Percentiles rank a stretch among this genome's conserved stretches.
These are phyloP conservation scores for Cydia amplana DNA, from an alignment of 1,140 invertebrate genomes.

Conservation along the genomic window DNA sequence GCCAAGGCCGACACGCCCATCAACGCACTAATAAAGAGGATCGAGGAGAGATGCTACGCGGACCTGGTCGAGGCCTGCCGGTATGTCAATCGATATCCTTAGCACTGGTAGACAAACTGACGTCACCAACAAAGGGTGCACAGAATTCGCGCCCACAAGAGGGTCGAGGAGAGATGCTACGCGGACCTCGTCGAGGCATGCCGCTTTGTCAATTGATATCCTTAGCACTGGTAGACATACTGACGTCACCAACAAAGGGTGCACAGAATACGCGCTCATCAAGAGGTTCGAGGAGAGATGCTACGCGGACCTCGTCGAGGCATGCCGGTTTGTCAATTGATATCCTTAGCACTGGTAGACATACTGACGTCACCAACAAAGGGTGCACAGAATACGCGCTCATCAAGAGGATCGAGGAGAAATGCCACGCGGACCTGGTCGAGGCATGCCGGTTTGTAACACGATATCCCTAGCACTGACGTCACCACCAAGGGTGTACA, in stretches of 20 bases:
- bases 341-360: not conserved
- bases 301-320: no score
- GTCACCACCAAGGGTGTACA: no score
- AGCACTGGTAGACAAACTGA: not conserved
- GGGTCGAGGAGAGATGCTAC: no score
- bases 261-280: no score
- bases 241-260: slow-evolving; percentile 34
- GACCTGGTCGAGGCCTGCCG: slow-evolving; percentile 81
- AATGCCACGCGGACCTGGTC: no score
- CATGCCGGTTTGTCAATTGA: not conserved
- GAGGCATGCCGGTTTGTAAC: no score
- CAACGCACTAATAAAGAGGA: slow-evolving; percentile 54
- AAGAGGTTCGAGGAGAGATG: not conserved
- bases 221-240: not conserved
- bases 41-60: slow-evolving; percentile 81
- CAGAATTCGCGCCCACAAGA: not conserved
- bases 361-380: slow-evolving; percentile 34
- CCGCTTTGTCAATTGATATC: not conserved
- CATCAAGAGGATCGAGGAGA: not conserved
- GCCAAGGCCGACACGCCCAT: slow-evolving; percentile 44
- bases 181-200: no score
- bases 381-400: no score
- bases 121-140: slow-evolving; percentile 31
- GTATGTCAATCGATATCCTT: not conserved
- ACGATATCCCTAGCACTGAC: no score